Conservation (phyloP, 2,113 vertebrate species). For the Lagopus leucura region DNA sequence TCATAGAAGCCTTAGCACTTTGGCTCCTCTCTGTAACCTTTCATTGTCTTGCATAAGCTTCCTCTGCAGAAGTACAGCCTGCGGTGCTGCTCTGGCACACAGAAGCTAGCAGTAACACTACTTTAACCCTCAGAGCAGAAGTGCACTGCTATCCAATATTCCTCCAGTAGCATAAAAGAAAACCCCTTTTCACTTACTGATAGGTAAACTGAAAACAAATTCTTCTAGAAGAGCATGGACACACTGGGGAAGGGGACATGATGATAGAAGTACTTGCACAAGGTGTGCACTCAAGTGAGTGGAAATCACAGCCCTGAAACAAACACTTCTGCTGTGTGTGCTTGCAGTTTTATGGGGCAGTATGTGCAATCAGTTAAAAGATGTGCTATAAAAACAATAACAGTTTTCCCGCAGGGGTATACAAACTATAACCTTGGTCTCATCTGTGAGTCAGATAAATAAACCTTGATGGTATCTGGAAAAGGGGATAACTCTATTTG, state of each 20-base stretch:
- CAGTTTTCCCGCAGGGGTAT: neutral
- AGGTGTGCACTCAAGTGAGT: neutral
- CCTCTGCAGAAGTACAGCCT: neutral
- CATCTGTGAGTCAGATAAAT: neutral
- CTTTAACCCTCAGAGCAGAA: neutral
- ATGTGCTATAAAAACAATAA: neutral
- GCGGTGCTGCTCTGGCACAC: neutral
- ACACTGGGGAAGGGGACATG: neutral
- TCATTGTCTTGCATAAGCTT: neutral
- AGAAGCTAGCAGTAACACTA: neutral
- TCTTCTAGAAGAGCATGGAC: neutral
- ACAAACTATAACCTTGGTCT: neutral
- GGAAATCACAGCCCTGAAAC: neutral
- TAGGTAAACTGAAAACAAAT: neutral
- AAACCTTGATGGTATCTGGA: neutral
- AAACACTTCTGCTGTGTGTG: neutral
- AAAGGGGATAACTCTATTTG: neutral
- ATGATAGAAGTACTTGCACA: neutral
- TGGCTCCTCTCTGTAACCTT: neutral
- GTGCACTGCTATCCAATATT: neutral
- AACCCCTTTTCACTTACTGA: neutral
- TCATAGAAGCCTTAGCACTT: constrained; percentile 13
- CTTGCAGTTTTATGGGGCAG: neutral
- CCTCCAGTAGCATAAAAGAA: neutral
- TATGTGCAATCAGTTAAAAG: neutral